phyloP scores from a whole-genome alignment of 2,888 invertebrate genomes.

The Drosophila borborema region DNA sequence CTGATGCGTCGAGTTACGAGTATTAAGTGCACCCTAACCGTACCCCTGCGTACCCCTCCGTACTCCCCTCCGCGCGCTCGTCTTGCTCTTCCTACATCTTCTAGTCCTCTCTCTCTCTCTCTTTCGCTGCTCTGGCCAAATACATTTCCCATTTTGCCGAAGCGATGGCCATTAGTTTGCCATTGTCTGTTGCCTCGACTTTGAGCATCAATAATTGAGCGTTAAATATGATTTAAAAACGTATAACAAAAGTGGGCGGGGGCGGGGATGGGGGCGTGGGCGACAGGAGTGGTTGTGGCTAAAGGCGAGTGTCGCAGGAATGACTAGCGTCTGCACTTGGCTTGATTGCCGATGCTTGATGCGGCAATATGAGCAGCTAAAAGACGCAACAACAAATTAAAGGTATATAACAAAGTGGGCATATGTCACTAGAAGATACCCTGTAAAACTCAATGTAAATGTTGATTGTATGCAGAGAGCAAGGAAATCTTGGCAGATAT shows the following conservation, averaged over 20 bases:
- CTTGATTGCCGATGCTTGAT: constrained; percentile 63
- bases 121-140: neutral
- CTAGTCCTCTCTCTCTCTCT: neutral
- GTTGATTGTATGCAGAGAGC: neutral
- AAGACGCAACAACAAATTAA: neutral
- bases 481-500: too few species aligned
- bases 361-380: constrained; percentile 13
- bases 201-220: constrained; percentile 80
- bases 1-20: constrained; percentile 61
- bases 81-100: neutral
- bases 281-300: neutral
- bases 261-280: too few species aligned
- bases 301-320: neutral
- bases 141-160: constrained; percentile 8
- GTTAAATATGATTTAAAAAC: constrained; percentile 77
- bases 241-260: constrained; percentile 28
- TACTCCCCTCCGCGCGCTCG: neutral
- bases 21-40: constrained; percentile 63
- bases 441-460: neutral
- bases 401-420: neutral
- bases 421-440: constrained; percentile 12
- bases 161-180: constrained; percentile 69
- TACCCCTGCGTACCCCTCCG: too few species aligned
- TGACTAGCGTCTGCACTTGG: constrained; percentile 58
- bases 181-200: constrained; percentile 70